Evolutionary conservation across 2,888 invertebrate species (phyloP).

Genomic region (Biston betularia): DNA sequence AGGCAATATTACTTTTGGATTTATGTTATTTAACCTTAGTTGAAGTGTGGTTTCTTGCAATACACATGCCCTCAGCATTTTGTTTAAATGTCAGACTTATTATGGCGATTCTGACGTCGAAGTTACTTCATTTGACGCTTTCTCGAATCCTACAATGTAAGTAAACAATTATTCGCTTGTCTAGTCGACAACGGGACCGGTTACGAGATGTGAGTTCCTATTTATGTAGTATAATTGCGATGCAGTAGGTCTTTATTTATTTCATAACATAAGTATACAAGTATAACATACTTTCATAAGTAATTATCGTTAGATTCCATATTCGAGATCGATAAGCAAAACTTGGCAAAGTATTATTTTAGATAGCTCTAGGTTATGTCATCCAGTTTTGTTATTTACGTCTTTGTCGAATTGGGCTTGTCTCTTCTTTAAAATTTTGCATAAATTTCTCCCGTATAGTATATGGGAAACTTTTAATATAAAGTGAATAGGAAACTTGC

Average conservation of each 20-base stretch:
- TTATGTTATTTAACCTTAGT: neutral
- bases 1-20: neutral
- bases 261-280: no score
- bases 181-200: conserved; percentile 27
- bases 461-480: no score
- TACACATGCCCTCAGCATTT: neutral
- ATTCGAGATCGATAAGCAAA: no score
- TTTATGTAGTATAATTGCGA: neutral
- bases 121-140: conserved; percentile 19
- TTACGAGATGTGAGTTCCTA: conserved; percentile 29
- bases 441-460: no score
- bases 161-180: conserved; percentile 38
- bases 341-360: no score
- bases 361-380: no score
- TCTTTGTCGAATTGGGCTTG: no score
- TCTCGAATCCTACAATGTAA: conserved; percentile 35
- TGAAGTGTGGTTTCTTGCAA: neutral
- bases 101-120: neutral
- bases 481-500: no score
- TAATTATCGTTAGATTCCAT: no score
- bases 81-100: neutral
- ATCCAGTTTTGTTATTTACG: no score
- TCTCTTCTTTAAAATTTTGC: neutral
- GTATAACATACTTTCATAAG: no score
- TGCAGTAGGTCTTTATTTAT: neutral